A percentile compares a stretch with the other conserved stretches of the same genome.
Conservation (phyloP, 2,113 vertebrate genomes). For the Aegotheles bennettii region DNA sequence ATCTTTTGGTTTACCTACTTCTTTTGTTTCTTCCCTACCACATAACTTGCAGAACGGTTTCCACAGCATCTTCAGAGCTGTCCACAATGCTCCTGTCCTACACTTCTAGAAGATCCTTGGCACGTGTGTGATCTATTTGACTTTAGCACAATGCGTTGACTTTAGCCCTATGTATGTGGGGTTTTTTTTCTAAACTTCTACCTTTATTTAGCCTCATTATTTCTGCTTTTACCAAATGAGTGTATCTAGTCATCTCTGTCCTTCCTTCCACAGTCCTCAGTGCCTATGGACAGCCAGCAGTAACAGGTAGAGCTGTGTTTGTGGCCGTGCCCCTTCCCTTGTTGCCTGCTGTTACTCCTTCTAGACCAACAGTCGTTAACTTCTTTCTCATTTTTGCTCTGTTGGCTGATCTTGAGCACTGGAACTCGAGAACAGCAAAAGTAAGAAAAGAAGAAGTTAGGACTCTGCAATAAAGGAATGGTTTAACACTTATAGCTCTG, state of each 20-base stretch:
- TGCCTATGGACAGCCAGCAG: not conserved
- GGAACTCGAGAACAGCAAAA: not conserved
- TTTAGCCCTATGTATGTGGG: not conserved
- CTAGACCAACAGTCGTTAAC: not conserved
- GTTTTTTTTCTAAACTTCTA: not conserved
- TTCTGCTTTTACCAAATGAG: not conserved
- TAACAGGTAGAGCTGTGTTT: not conserved
- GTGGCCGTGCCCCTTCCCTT: not conserved
- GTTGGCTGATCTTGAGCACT: not conserved
- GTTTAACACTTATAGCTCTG: not conserved
- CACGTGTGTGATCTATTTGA: not conserved
- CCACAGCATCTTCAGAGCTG: not conserved
- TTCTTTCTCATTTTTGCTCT: not conserved
- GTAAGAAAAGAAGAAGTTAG: not conserved
- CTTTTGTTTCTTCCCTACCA: not conserved
- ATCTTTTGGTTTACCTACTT: not conserved
- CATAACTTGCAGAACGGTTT: not conserved
- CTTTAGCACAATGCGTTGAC: not conserved
- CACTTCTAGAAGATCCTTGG: not conserved
- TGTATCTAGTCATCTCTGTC: not conserved
- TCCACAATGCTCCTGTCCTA: not conserved
- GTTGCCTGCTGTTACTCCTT: not conserved
- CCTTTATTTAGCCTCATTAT: not conserved
- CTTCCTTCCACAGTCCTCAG: not conserved
- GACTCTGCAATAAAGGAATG: not conserved